phyloP scores from a whole-genome alignment of 2,797 vertebrate genomes.

The Channallabes apus region DNA sequence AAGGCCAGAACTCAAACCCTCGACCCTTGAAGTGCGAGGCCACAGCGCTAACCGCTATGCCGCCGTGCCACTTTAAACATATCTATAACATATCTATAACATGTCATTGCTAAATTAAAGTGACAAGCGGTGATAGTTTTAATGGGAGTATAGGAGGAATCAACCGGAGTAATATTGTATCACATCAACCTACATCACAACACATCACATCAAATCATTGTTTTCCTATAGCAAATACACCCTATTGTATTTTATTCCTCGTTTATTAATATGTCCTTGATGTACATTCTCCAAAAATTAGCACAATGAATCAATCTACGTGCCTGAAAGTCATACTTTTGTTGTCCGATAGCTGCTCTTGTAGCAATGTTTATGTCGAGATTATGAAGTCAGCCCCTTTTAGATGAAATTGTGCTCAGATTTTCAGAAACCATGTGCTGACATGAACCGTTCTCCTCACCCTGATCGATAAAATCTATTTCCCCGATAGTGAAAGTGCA shows the following conservation, averaged over 20 bases:
- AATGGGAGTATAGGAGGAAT: neutral
- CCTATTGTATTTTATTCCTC: neutral
- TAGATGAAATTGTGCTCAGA: slow-evolving; percentile 38
- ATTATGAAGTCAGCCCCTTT: neutral
- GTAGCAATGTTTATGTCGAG: neutral
- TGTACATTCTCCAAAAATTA: neutral
- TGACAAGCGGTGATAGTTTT: neutral
- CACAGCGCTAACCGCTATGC: too few relatives aligned
- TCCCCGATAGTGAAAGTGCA: slow-evolving; percentile 37
- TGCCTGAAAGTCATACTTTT: neutral
- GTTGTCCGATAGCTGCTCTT: slow-evolving; percentile 1
- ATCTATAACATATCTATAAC: neutral
- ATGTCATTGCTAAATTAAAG: neutral
- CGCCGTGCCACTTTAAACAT: neutral
- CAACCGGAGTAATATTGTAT: neutral
- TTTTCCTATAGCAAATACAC: neutral
- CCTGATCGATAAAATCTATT: slow-evolving; percentile 43
- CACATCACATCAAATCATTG: neutral
- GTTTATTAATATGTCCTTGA: neutral
- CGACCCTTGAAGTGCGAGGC: too few relatives aligned
- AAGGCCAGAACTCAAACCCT: too few relatives aligned
- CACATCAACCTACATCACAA: neutral
- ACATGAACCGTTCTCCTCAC: slow-evolving; percentile 37
- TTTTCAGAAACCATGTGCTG: slow-evolving; percentile 40
- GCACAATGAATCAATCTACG: neutral